Evolutionary conservation across 2,113 vertebrate genomes (phyloP).

Genomic region (Tichodroma muraria): DNA sequence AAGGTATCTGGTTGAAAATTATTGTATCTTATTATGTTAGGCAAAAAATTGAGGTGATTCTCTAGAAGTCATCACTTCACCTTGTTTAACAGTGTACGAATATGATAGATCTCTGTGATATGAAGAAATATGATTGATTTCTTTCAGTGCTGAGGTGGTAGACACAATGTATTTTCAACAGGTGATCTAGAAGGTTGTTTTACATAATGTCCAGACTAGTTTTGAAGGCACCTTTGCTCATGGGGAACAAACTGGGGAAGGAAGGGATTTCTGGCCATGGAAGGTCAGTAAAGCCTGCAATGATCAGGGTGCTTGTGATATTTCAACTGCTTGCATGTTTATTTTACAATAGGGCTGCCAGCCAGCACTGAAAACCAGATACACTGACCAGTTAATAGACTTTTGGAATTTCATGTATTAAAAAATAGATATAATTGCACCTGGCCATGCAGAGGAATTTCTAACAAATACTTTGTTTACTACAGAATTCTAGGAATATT

Average conservation of each 20-base stretch:
- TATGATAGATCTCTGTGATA: background rate
- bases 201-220: background rate
- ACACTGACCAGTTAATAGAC: background rate
- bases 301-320: rapidly evolving
- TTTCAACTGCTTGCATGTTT: background rate
- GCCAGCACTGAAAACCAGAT: background rate
- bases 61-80: background rate
- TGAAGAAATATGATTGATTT: too few relatives aligned
- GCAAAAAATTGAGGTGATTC: background rate
- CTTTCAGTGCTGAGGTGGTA: background rate
- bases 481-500: background rate
- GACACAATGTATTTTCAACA: background rate
- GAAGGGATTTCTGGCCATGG: rapidly evolving
- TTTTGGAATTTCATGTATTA: background rate
- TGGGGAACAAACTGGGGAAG: background rate
- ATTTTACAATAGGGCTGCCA: background rate
- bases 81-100: background rate
- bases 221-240: background rate
- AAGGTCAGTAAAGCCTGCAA: background rate
- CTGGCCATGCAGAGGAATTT: background rate
- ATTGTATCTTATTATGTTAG: background rate
- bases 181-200: background rate
- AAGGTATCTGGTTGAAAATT: background rate
- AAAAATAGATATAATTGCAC: background rate
- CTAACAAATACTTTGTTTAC: background rate